Percentiles rank a stretch among this genome's conserved stretches.
These are phyloP conservation scores for Dicyrtoma fusca DNA, from an alignment of 2,888 invertebrate genomes.

Conservation along the genomic window DNA sequence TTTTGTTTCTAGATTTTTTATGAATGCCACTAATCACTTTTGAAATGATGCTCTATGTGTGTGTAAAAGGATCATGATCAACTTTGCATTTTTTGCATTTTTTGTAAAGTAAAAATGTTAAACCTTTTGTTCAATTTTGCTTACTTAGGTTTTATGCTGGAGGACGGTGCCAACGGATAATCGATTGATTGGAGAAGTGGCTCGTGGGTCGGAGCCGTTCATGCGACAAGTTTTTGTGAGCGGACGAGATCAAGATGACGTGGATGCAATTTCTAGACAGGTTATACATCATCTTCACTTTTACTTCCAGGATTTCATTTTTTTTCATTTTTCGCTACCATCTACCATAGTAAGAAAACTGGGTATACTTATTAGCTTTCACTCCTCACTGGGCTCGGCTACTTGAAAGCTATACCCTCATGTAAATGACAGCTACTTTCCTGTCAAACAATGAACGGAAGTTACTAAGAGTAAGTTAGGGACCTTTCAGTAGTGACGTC, in stretches of 20 bases:
- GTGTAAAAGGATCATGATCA: not conserved
- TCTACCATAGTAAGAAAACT: not conserved
- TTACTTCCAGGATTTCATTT: not conserved
- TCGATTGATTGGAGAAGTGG: constrained; percentile 85
- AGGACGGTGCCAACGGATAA: constrained; percentile 89
- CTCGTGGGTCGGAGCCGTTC: constrained; percentile 90
- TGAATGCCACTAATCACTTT: no score
- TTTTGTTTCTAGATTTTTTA: no score
- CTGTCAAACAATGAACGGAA: no score
- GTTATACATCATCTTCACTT: constrained; percentile 61
- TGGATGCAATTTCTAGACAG: constrained; percentile 69
- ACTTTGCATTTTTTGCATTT: constrained; percentile 23
- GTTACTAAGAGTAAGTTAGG: no score
- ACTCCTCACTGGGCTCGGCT: no score
- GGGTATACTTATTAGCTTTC: no score
- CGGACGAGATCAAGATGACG: constrained; percentile 66
- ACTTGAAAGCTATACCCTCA: no score
- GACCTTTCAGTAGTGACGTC: no score
- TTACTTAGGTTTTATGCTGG: constrained; percentile 80
- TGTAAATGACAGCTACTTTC: no score
- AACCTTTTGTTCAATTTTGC: no score
- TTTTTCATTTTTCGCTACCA: not conserved
- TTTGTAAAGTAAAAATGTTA: no score
- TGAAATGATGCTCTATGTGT: no score
- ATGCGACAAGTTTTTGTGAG: constrained; percentile 93